These are phyloP conservation scores for Ranitomeya imitator DNA, from an alignment of 2,113 vertebrate genomes.

Conservation along the genomic window DNA sequence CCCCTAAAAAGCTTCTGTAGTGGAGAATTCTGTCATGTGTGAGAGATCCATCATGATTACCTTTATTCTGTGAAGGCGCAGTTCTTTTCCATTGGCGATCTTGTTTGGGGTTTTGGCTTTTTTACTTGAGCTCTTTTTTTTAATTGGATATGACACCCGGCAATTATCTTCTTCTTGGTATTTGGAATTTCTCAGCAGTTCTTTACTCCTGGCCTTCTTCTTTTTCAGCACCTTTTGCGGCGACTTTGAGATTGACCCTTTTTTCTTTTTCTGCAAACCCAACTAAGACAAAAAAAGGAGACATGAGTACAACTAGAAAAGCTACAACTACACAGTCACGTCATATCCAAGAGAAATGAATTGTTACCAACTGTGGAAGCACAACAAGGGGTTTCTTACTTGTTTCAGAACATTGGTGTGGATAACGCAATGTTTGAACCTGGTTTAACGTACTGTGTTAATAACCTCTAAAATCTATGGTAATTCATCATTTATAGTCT, in stretches of 20 bases:
- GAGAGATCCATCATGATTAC: not conserved
- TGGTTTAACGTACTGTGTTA: too few species aligned
- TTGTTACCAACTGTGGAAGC: too few species aligned
- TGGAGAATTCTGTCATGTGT: too few species aligned
- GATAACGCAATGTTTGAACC: too few species aligned
- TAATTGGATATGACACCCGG: not conserved
- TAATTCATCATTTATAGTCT: too few species aligned
- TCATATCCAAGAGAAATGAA: too few species aligned
- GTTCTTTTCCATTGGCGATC: not conserved
- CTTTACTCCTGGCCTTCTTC: not conserved
- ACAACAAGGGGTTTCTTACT: too few species aligned
- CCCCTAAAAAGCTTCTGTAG: too few species aligned
- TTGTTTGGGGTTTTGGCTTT: not conserved
- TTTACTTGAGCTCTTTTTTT: constrained; percentile 3
- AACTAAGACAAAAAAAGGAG: constrained; percentile 1
- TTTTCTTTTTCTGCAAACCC: not conserved
- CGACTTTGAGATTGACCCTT: not conserved
- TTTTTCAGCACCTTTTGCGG: constrained; percentile 35
- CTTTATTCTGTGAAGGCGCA: not conserved
- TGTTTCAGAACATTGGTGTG: too few species aligned
- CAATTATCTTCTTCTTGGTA: not conserved
- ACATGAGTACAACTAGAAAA: not conserved
- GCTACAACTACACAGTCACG: not conserved
- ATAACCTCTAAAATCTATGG: too few species aligned
- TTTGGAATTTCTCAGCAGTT: not conserved